phyloP scores from a whole-genome alignment of 2,888 invertebrate genomes.

The Coleophora deauratella region DNA sequence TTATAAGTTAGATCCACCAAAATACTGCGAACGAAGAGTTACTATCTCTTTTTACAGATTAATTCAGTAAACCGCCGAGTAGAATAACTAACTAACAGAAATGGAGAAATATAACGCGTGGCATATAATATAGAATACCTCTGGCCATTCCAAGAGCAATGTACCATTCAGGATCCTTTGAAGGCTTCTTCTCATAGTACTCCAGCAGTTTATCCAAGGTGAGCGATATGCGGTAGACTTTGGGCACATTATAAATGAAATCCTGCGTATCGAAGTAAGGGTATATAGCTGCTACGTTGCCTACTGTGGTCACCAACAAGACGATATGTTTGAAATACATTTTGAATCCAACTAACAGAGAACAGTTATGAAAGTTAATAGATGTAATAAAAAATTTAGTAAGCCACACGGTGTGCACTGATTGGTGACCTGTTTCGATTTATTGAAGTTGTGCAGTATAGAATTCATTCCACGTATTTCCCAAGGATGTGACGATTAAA shows the following conservation, averaged over 20 bases:
- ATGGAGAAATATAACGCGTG: too few species aligned
- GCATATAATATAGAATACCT: conserved; percentile 35
- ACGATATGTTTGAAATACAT: conserved; percentile 46
- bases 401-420: conserved; percentile 31
- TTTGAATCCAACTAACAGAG: conserved; percentile 37
- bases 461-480: too few species aligned
- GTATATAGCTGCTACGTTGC: conserved; percentile 39
- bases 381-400: conserved; percentile 27
- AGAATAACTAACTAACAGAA: too few species aligned
- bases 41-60: too few species aligned
- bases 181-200: conserved; percentile 60
- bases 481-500: too few species aligned
- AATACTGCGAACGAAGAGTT: too few species aligned
- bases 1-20: too few species aligned
- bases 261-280: conserved; percentile 68
- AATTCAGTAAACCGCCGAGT: too few species aligned
- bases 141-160: conserved; percentile 55
- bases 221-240: conserved; percentile 59
- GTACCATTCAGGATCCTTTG: conserved; percentile 65
- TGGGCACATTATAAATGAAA: conserved; percentile 66
- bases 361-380: conserved; percentile 25
- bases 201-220: conserved; percentile 56
- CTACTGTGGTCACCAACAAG: conserved; percentile 27
- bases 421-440: conserved; percentile 5
- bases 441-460: too few species aligned